Percentiles rank a stretch among this genome's conserved stretches.
Conservation (phyloP, 2,797 vertebrate species). For the Stomatorhinus walkeri region DNA sequence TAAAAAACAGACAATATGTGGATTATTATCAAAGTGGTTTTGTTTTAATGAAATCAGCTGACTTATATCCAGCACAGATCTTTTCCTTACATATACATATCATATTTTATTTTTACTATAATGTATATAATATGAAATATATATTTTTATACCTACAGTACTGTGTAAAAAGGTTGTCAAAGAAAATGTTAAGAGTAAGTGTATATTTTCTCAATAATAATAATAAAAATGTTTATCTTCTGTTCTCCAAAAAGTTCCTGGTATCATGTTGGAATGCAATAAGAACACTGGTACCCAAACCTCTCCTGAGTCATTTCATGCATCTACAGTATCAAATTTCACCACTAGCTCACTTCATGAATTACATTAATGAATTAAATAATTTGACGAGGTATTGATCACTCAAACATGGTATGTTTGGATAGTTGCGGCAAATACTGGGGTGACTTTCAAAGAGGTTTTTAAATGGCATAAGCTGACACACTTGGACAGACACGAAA, state of each 20-base stretch:
- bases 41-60: background rate
- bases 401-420: background rate
- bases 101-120: background rate
- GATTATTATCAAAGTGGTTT: background rate
- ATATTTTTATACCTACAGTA: background rate
- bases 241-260: background rate
- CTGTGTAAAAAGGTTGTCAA: background rate
- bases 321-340: background rate
- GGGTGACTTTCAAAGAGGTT: background rate
- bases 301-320: background rate
- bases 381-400: background rate
- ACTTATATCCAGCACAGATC: background rate
- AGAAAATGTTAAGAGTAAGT: background rate
- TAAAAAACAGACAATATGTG: background rate
- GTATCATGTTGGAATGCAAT: background rate
- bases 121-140: constrained; percentile 1
- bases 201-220: background rate
- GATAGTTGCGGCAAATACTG: background rate
- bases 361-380: background rate
- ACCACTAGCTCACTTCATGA: background rate
- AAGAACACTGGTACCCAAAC: background rate
- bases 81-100: background rate
- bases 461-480: background rate
- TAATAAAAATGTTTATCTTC: background rate
- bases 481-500: background rate